A percentile compares a stretch with the other conserved stretches of the same genome.
These are phyloP conservation scores for Colletes collaris DNA, from an alignment of 2,888 invertebrate genomes.

Conservation along the genomic window DNA sequence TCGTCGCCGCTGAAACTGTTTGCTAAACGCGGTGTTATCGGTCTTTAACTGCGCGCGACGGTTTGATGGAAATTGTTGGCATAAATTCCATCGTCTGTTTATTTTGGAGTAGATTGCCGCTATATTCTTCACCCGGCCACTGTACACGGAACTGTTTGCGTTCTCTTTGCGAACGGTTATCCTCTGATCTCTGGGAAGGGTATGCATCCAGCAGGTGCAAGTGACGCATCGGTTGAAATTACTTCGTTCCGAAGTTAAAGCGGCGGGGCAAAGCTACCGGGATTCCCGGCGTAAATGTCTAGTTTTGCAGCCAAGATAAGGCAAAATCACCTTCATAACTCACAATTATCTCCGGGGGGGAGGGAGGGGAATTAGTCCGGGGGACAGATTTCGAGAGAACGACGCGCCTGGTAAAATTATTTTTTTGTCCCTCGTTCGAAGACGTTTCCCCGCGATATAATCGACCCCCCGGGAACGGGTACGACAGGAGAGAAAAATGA, in stretches of 20 bases:
- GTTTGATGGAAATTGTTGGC: constrained; percentile 29
- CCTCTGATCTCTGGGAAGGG: not conserved
- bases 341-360: not conserved
- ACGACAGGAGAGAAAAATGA: too few species aligned
- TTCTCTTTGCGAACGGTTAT: not conserved
- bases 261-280: too few species aligned
- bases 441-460: not conserved
- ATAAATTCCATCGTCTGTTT: constrained; percentile 41
- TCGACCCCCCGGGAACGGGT: too few species aligned
- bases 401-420: too few species aligned
- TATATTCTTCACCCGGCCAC: constrained; percentile 12
- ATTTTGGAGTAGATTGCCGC: constrained; percentile 29
- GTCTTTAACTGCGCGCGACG: constrained; percentile 23
- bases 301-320: not conserved
- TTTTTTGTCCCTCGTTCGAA: too few species aligned
- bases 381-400: too few species aligned
- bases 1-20: constrained; percentile 23
- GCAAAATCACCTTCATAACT: not conserved
- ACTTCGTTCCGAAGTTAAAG: not conserved
- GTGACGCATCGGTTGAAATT: not conserved
- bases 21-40: constrained; percentile 40
- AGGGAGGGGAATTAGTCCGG: too few species aligned
- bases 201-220: not conserved
- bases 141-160: not conserved
- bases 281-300: too few species aligned